Evolutionary conservation across 2,113 vertebrate species (phyloP), one percentile per base, ranked within the genome.

Genomic region (Lepidothrix coronata): DNA sequence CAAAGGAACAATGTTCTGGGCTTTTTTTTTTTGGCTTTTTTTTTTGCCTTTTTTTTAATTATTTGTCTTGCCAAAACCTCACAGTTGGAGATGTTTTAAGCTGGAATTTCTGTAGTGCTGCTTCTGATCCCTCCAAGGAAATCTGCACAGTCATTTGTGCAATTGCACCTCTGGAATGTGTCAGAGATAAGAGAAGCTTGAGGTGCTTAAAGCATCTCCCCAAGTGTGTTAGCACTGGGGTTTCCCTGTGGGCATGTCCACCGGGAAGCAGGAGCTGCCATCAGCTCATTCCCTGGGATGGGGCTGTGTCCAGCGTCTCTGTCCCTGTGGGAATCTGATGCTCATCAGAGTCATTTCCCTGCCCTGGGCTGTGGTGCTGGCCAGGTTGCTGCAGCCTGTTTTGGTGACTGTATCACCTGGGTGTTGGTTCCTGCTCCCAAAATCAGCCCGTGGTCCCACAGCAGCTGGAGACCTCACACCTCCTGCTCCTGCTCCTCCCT

Each of bases 371-470:
- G 22, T 5, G 22, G 6, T 10, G 63, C 33, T 46, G 44, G 20
- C 43, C 66, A 22, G 28, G 41, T n/a, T 35, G 35, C 58, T 85
- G 85, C 74, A n/a, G 51, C 28, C 61, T 33, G 0, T 28, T 54
- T 14, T 1, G 0, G 23, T 68, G 5, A 33, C 6, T 49, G 2
- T 3, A 6, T 2, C 33, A 14, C 55, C n/a, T 44, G 49, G 11
- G 9, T 3, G 1, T 11, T 41, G 71, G 39, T 35, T 73, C 19
- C 54, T 46, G 65, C 43, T 57, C 59, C 49, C 15, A 28, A 15
- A 41, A 41, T 35, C 58, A 61, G n/a, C 23, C 15, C 22, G 13
- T 23, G 58, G 25, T n/a, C 58, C 22, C 35, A 27, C 23, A 27
- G n/a, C 58, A 61, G 58, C 65, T 35, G n/a, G 44, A 72, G 65